Evolutionary conservation across 2,888 invertebrate species (phyloP).

Genomic region (Lobophora halterata): DNA sequence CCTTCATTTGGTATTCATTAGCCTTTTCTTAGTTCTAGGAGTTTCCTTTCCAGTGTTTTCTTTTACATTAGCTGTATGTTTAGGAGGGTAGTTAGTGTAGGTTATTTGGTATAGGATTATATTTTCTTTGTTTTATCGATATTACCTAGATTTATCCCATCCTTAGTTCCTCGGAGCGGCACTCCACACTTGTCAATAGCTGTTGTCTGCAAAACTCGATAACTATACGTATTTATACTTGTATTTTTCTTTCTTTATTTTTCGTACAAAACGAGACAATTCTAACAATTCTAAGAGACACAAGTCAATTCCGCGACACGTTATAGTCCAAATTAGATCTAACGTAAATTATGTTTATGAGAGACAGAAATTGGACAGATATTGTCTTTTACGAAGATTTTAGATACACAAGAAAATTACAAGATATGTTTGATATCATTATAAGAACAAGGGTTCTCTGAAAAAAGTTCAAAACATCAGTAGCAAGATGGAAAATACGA

Average conservation of each 20-base stretch:
- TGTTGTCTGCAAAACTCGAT: conserved; percentile 23
- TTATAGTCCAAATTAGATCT: conserved; percentile 21
- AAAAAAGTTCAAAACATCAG: conserved; percentile 21
- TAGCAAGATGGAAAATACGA: conserved; percentile 28
- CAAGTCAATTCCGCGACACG: conserved; percentile 8
- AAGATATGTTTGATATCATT: conserved; percentile 27
- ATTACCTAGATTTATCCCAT: no score
- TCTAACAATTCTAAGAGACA: conserved; percentile 6
- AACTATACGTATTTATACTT: conserved; percentile 14
- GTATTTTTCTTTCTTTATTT: conserved; percentile 15
- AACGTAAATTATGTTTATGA: conserved; percentile 18
- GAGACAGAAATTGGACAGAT: conserved; percentile 23
- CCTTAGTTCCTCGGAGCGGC: conserved; percentile 7
- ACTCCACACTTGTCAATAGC: conserved; percentile 20
- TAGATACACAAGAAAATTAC: conserved; percentile 25
- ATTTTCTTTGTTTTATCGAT: no score
- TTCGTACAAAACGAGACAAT: conserved; percentile 6
- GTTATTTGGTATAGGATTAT: no score
- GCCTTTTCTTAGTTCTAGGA: no score
- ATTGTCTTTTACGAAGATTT: conserved; percentile 20
- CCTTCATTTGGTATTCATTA: no score
- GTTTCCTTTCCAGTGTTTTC: no score
- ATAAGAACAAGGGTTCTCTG: conserved; percentile 20
- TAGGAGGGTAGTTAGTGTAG: no score
- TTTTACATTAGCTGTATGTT: no score